phyloP scores from a whole-genome alignment of 2,888 invertebrate genomes.

The Acanthopleura granulata region DNA sequence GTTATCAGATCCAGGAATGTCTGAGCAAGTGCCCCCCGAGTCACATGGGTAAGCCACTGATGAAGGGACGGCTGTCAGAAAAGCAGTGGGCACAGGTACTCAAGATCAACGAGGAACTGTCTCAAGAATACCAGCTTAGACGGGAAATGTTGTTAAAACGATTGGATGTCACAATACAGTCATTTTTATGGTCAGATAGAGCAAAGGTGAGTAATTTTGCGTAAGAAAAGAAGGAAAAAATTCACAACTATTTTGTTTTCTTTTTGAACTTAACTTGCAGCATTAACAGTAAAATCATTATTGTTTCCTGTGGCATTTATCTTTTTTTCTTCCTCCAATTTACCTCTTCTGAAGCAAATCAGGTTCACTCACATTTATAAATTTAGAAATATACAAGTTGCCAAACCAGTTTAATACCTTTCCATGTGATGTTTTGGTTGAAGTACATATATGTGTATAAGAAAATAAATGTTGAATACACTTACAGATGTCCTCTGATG shows the following conservation, averaged over 20 bases:
- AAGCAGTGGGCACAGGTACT: conserved; percentile 87
- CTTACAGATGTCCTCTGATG: too few relatives aligned
- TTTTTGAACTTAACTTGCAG: neutral
- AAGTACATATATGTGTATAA: too few relatives aligned
- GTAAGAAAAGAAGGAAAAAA: neutral
- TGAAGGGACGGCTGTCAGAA: conserved; percentile 79
- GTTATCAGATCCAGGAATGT: conserved; percentile 49
- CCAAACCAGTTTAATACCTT: too few relatives aligned
- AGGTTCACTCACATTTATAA: too few relatives aligned
- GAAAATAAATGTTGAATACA: too few relatives aligned
- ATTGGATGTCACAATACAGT: conserved; percentile 95
- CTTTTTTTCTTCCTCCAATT: too few relatives aligned
- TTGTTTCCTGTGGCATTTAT: too few relatives aligned
- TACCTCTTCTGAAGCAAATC: too few relatives aligned
- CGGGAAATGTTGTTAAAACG: conserved; percentile 90
- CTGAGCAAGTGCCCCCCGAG: conserved; percentile 70
- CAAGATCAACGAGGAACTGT: conserved; percentile 79
- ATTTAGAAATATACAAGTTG: too few relatives aligned
- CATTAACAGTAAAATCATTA: neutral
- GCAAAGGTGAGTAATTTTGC: conserved; percentile 73
- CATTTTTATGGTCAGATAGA: conserved; percentile 79
- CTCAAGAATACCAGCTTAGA: conserved; percentile 85
- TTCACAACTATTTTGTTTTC: neutral
- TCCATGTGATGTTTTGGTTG: too few relatives aligned
- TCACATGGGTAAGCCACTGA: conserved; percentile 82